Evolutionary conservation across 2,888 invertebrate genomes (phyloP).

Genomic region (Gymnosoma rotundatum): DNA sequence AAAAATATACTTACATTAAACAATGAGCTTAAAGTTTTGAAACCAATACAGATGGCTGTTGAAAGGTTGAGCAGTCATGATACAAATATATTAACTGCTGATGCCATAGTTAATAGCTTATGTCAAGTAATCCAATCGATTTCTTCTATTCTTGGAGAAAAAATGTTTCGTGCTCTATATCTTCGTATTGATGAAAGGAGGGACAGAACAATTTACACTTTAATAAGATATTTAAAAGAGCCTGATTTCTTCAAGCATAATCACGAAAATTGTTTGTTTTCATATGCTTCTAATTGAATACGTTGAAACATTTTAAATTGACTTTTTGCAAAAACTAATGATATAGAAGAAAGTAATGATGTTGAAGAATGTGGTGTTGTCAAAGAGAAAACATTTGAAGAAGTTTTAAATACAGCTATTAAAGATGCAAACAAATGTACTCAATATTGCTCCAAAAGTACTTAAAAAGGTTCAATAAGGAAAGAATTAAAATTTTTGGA

Average conservation of each 20-base stretch:
- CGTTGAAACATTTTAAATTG: not conserved
- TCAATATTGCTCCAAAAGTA: no score
- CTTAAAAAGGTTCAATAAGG: not conserved
- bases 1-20: not conserved
- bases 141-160: no score
- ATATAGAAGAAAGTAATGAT: no score
- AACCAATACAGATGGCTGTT: conserved; percentile 6
- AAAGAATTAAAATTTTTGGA: not conserved
- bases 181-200: conserved; percentile 11
- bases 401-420: no score
- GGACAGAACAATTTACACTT: not conserved
- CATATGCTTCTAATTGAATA: not conserved
- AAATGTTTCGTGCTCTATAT: not conserved
- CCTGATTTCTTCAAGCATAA: not conserved
- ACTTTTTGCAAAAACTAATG: not conserved
- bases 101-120: no score
- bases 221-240: not conserved
- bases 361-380: no score
- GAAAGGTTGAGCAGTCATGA: no score
- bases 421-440: no score
- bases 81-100: no score
- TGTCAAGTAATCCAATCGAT: no score
- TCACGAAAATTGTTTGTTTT: not conserved
- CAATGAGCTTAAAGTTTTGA: conserved; percentile 20
- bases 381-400: no score